A percentile compares a stretch with the other conserved stretches of the same genome.
phyloP scores from a whole-genome alignment of 2,113 vertebrate genomes.

The Aptenodytes forsteri region DNA sequence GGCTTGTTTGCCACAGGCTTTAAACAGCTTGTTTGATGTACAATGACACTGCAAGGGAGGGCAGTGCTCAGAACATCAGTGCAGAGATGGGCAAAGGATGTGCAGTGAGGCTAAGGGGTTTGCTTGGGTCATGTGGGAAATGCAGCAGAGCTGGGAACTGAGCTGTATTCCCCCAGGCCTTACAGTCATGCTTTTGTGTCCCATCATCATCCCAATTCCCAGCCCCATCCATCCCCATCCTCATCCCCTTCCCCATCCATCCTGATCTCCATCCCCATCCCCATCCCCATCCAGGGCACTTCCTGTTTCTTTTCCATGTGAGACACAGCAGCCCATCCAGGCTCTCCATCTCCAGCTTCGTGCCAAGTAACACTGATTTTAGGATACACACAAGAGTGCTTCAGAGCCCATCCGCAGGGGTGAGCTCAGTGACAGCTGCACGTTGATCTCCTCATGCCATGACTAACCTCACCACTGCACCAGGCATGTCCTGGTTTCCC shows the following conservation, averaged over 20 bases:
- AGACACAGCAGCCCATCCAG: background rate
- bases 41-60: background rate
- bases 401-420: background rate
- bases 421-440: background rate
- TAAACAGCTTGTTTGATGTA: background rate
- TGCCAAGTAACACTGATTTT: background rate
- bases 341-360: background rate
- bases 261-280: too few relatives aligned
- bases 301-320: background rate
- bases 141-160: background rate
- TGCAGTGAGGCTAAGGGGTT: background rate
- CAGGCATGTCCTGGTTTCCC: background rate
- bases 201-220: accelerated
- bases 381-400: background rate
- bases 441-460: background rate
- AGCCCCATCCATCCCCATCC: too few relatives aligned
- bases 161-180: background rate
- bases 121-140: background rate
- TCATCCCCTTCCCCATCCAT: too few relatives aligned
- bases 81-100: background rate
- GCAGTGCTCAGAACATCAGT: background rate
- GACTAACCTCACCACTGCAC: background rate
- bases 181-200: background rate
- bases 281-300: background rate
- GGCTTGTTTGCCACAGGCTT: background rate